A percentile compares a stretch with the other conserved stretches of the same genome.
phyloP scores from a whole-genome alignment of 2,888 invertebrate genomes.

The Didymodactylos carnosus region DNA sequence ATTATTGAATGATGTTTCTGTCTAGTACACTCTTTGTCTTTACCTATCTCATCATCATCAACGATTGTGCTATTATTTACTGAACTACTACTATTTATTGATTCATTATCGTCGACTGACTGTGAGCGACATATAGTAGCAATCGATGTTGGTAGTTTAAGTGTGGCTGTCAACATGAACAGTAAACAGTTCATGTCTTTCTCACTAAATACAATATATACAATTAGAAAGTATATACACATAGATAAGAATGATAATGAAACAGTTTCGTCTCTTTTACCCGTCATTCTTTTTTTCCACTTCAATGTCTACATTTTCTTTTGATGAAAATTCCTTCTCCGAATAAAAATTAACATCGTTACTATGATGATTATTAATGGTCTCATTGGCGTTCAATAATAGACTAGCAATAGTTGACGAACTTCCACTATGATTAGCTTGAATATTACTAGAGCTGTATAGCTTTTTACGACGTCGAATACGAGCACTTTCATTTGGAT shows the following conservation, averaged over 20 bases:
- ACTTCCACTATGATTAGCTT: no score
- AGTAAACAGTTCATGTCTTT: background rate
- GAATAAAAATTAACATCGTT: no score
- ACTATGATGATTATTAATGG: no score
- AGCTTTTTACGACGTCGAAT: no score
- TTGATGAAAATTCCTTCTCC: background rate
- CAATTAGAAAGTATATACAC: background rate
- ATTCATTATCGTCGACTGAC: background rate
- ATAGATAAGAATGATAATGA: background rate
- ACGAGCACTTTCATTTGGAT: no score
- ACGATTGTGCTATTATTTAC: background rate
- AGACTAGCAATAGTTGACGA: no score
- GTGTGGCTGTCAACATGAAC: background rate
- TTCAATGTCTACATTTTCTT: background rate
- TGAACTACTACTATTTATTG: background rate
- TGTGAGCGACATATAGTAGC: no score
- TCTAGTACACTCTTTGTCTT: no score
- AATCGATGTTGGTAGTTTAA: background rate
- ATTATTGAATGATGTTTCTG: no score
- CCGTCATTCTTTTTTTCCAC: background rate
- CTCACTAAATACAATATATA: background rate
- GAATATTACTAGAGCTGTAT: no score
- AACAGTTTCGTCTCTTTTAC: background rate
- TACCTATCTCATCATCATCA: no score
- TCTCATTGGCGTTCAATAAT: no score